These are phyloP conservation scores for Andrena camellia DNA, from an alignment of 2,888 invertebrate genomes.

Conservation along the genomic window DNA sequence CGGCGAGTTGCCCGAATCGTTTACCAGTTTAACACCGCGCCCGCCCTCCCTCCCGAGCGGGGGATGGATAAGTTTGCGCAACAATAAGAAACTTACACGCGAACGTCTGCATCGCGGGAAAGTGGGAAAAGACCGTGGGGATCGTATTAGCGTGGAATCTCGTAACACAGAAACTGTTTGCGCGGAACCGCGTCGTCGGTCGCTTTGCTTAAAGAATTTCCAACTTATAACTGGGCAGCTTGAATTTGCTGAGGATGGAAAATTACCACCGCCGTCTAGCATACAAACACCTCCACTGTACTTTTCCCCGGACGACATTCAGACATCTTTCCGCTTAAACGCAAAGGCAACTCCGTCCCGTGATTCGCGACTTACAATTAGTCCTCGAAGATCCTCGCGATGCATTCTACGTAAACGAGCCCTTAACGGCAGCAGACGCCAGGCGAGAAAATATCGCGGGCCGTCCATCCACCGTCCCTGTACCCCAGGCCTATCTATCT, in stretches of 20 bases:
- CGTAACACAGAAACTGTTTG: slow-evolving; percentile 20
- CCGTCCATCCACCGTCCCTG: background rate
- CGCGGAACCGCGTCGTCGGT: slow-evolving; percentile 26
- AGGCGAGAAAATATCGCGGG: background rate
- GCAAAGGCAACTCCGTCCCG: background rate
- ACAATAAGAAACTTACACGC: slow-evolving; percentile 39
- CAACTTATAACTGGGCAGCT: slow-evolving; percentile 10
- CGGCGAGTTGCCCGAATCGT: slow-evolving; percentile 35
- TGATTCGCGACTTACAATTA: too few relatives aligned
- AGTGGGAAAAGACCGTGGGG: slow-evolving; percentile 31
- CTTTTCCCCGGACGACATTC: too few relatives aligned
- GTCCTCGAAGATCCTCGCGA: background rate
- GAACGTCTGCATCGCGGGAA: background rate
- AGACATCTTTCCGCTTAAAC: background rate
- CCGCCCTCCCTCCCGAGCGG: background rate
- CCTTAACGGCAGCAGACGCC: background rate
- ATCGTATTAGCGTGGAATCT: slow-evolving; percentile 33
- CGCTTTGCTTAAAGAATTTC: slow-evolving; percentile 12
- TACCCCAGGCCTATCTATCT: slow-evolving; percentile 40
- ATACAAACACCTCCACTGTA: too few relatives aligned
- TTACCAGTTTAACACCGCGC: slow-evolving; percentile 22
- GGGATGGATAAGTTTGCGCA: slow-evolving; percentile 8
- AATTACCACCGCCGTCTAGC: too few relatives aligned
- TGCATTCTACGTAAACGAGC: background rate
- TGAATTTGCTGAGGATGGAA: too few relatives aligned